Evolutionary conservation across 2,113 vertebrate genomes (phyloP), one percentile per base, ranked within the genome.

Genomic region (Saguinus midas): DNA sequence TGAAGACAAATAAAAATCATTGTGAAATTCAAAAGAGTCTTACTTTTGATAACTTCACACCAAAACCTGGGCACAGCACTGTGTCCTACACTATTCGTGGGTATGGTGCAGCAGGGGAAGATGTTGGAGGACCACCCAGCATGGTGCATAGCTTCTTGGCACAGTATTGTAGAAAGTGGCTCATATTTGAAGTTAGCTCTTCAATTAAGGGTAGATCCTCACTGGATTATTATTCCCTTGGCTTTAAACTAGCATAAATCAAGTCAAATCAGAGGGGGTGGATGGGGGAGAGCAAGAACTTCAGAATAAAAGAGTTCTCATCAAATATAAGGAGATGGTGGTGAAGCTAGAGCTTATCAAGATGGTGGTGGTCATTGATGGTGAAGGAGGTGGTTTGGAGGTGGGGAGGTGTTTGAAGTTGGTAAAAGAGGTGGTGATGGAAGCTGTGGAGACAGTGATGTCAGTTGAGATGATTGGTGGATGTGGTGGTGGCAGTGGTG

Each of bases 71-170:
- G 17, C 43, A 95, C 11, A 21, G 48, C 6, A 1, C 11, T 8
- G 1, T 70, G n/a, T 86, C 17, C 76, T n/a, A 35, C 21, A 21
- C 13, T 16, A 3, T 0, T 14, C 9, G 25, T 68, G 21, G 50
- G 7, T 23, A 0, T 1, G 4, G 52, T 8, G 55, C 32, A 18
- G 25, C 8, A 21, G 29, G 35, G 21, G 45, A 29, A 79, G 20
- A 50, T 11, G 3, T 27, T 5, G 0, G 14, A 1, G 20, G 25
- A 18, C 13, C 18, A 0, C 82, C 17, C 29, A 43, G 25, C 8
- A 10, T 40, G 16, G 29, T 29, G 0, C 27, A 8, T 40, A 48
- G 75, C n/a, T 75, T 29, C 57, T 21, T 21, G 43, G 12, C 6
- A 2, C 9, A 14, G 29, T 16, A 7, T 21, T 86, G 4, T 45